Base-by-base conservation (phyloP, 2,888 invertebrate genomes). In the Lymantria dispar region DNA sequence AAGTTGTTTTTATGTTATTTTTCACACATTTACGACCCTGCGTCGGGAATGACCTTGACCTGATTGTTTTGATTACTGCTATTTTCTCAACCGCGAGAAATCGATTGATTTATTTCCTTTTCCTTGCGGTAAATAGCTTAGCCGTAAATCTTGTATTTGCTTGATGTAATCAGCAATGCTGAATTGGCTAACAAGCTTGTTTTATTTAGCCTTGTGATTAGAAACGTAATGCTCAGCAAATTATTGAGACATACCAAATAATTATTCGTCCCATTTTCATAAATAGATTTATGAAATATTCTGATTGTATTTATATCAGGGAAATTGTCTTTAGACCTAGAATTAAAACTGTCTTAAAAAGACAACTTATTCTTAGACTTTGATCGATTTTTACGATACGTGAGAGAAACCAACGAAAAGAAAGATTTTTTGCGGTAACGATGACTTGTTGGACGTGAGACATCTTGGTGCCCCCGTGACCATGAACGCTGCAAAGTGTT, bases 61-160 rank as follows among this genome's bases (percentile, higher is more conserved):
- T 38, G 47, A 48, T 52, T 52, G 45, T 48, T 48, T 45, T 45
- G 48, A 52, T 52, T 45, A 48, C 43, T 22, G 47, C 36, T 52
- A 48, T 48, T 48, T 52, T 45, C 43, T 48, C 30, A 45, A 48
- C 48, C 48, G 45, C 52, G 43, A 45, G 48, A 52, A 45, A 48
- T 43, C 52, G 42, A 52, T 52, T 52, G 48, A 52, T 48, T 52
- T 52, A 52, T 52, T 45, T 41, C 48, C 43, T 43, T 45, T 48
- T 45, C 47, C 51, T 47, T 47, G 42, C 37, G 31, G 52, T 39
- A 48, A 45, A 48, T 52, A 48, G 14, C 45, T 10, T 45, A 22
- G 12, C 43, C 43, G 45, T 45, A 45, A 48, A 48, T 52, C 38
- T 33, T 43, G 45, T 47, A 48, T 42, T 45, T 43, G 38, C 43